Percentiles rank a stretch among this genome's conserved stretches.
Conservation (phyloP, 2,888 invertebrate species). For the Heteromurus nitidus region DNA sequence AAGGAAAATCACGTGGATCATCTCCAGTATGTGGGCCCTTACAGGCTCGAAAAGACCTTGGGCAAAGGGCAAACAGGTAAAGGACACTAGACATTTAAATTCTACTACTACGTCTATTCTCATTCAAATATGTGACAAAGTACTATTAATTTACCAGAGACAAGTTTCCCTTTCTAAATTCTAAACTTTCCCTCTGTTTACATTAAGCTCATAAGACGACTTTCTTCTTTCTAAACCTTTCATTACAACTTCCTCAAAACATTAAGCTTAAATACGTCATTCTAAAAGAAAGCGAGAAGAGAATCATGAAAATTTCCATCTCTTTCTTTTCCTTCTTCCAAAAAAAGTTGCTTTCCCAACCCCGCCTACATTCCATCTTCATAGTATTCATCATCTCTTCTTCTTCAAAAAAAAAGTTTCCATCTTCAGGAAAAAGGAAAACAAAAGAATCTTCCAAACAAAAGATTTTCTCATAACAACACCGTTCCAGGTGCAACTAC, state of each 20-base stretch:
- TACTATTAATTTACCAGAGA: too few relatives aligned
- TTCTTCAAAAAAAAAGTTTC: not conserved
- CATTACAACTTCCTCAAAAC: too few relatives aligned
- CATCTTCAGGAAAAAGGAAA: not conserved
- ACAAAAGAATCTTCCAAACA: not conserved
- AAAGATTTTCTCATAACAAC: too few relatives aligned
- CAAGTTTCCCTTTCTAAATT: too few relatives aligned
- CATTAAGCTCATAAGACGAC: not conserved
- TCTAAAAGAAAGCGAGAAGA: too few relatives aligned
- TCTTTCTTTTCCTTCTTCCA: not conserved
- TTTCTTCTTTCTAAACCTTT: not conserved
- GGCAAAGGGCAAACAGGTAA: conserved; percentile 99
- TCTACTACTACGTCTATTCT: too few relatives aligned
- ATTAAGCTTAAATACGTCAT: too few relatives aligned
- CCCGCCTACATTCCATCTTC: conserved; percentile 43
- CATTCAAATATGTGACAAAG: too few relatives aligned
- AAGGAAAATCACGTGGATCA: conserved; percentile 78
- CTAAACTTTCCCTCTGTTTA: not conserved
- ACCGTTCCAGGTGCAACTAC: too few relatives aligned
- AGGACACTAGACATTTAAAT: conserved; percentile 71
- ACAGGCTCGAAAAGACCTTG: conserved; percentile 98
- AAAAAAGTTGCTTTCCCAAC: too few relatives aligned
- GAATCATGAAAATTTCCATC: too few relatives aligned
- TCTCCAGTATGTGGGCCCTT: conserved; percentile 98
- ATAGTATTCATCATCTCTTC: too few relatives aligned